Evolutionary conservation across 2,888 invertebrate genomes (phyloP).

Genomic region (Phengaris arion): DNA sequence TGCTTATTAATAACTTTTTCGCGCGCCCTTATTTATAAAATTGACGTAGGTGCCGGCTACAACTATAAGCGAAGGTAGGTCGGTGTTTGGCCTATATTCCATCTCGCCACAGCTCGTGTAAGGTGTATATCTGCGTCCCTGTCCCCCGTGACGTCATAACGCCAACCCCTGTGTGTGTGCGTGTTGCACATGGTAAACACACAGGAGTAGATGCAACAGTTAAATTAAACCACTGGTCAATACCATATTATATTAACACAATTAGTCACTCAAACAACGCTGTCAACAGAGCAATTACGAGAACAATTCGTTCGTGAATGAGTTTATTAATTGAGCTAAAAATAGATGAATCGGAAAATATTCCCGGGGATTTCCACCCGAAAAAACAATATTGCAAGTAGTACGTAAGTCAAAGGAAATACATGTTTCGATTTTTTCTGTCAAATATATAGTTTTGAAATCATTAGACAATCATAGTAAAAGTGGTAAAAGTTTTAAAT

Average conservation of each 20-base stretch:
- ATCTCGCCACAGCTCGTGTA: constrained; percentile 49
- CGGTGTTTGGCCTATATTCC: constrained; percentile 77
- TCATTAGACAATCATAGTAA: background rate
- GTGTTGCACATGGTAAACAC: constrained; percentile 54
- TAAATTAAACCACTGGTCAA: constrained; percentile 36
- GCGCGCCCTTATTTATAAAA: constrained; percentile 48
- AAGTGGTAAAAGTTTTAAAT: background rate
- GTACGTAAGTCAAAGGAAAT: background rate
- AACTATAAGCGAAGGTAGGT: constrained; percentile 72
- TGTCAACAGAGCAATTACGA: constrained; percentile 11
- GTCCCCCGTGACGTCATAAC: constrained; percentile 70
- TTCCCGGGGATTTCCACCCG: background rate
- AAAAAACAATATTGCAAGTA: background rate
- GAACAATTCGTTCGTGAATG: background rate
- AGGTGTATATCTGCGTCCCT: constrained; percentile 46
- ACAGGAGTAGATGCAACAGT: constrained; percentile 48
- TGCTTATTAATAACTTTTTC: constrained; percentile 36
- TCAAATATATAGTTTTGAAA: too few relatives aligned
- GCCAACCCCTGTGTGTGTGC: constrained; percentile 62
- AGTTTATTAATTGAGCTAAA: constrained; percentile 1
- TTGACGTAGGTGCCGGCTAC: constrained; percentile 59
- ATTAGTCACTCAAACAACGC: background rate
- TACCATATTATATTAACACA: constrained; percentile 18
- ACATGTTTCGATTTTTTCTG: background rate
- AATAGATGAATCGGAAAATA: constrained; percentile 1